These are phyloP conservation scores for Spisula solida DNA, from an alignment of 2,888 invertebrate species.

Conservation along the genomic window DNA sequence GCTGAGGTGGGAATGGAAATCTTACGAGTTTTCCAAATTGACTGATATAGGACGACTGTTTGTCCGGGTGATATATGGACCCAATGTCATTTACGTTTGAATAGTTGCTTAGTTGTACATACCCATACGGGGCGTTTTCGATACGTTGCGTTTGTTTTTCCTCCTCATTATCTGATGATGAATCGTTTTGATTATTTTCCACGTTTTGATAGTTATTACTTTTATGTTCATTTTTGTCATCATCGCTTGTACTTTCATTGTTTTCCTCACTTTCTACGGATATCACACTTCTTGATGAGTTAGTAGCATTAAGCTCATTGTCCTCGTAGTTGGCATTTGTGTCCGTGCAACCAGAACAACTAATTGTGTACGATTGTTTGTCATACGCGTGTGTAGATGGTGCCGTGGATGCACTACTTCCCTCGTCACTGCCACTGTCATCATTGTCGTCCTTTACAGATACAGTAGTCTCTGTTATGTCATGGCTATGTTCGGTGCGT, in stretches of 20 bases:
- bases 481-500: background rate
- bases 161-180: background rate
- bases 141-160: background rate
- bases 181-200: conserved; percentile 1
- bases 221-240: background rate
- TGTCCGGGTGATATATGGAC: conserved; percentile 1
- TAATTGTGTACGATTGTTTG: background rate
- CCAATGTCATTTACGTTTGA: background rate
- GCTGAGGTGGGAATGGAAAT: conserved; percentile 23
- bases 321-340: background rate
- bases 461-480: background rate
- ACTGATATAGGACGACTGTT: conserved; percentile 5
- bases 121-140: background rate
- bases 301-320: background rate
- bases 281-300: background rate
- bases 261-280: background rate
- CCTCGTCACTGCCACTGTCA: background rate
- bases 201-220: background rate
- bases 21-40: conserved; percentile 9
- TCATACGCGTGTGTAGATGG: background rate
- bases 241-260: background rate
- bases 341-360: background rate
- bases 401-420: background rate
- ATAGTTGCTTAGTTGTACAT: conserved; percentile 22
- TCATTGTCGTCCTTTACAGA: background rate